Conservation (phyloP, 2,113 vertebrate species). For the Solenodon paradoxus region DNA sequence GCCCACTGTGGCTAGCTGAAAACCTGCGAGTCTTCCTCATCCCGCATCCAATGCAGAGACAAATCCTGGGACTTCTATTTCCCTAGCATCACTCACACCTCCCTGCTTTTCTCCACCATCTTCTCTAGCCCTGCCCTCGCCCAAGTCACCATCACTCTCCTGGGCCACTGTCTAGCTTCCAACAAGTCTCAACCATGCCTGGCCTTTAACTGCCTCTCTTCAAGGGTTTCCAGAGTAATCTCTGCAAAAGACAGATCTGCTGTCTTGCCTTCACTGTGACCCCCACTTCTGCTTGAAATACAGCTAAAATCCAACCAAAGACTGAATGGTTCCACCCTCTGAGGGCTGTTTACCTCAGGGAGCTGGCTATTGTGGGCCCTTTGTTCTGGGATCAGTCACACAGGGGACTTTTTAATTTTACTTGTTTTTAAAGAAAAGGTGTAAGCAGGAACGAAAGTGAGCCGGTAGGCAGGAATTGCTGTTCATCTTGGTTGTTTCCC, state of each 20-base stretch:
- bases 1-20: not conserved
- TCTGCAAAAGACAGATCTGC: not conserved
- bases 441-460: no score
- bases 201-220: not conserved
- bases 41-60: not conserved
- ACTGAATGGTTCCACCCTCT: rapidly evolving
- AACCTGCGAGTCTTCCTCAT: not conserved
- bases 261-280: not conserved
- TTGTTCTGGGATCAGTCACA: not conserved
- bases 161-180: not conserved
- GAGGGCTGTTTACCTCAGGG: not conserved
- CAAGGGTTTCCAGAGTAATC: not conserved
- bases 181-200: not conserved
- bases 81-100: not conserved
- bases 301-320: not conserved
- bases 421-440: no score
- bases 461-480: no score
- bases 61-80: not conserved
- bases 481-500: no score
- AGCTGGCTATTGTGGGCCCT: no score
- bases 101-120: not conserved
- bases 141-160: not conserved
- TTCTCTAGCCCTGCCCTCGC: not conserved
- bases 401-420: no score
- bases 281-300: not conserved